Percentiles rank a stretch among this genome's conserved stretches.
These are phyloP conservation scores for Flexamia atlantica DNA, from an alignment of 2,888 invertebrate species.

Conservation along the genomic window DNA sequence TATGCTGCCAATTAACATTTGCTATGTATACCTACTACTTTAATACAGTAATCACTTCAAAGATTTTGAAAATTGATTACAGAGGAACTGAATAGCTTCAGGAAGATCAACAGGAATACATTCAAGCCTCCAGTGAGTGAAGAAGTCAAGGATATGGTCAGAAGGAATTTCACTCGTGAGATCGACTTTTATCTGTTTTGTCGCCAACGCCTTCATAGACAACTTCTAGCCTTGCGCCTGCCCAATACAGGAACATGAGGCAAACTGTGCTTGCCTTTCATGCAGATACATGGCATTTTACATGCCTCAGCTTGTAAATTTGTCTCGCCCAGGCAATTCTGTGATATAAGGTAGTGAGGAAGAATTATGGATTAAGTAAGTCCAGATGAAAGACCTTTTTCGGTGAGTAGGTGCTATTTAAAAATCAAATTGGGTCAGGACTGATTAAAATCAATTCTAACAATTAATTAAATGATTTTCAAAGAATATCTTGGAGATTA, in stretches of 20 bases:
- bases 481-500: not conserved
- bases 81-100: constrained; percentile 87
- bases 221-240: constrained; percentile 85
- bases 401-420: not conserved
- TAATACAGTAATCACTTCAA: not conserved
- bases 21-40: no score
- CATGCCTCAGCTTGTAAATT: constrained; percentile 9
- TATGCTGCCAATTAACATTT: no score
- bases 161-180: constrained; percentile 91
- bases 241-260: constrained; percentile 73
- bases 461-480: not conserved
- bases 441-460: not conserved
- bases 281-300: not conserved
- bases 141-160: constrained; percentile 89
- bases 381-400: not conserved
- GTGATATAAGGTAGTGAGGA: constrained; percentile 33
- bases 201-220: constrained; percentile 89
- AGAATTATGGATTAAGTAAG: not conserved
- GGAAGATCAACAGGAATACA: constrained; percentile 89
- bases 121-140: constrained; percentile 94
- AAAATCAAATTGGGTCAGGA: not conserved
- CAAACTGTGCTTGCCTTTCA: not conserved
- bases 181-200: constrained; percentile 96
- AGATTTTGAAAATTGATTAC: constrained; percentile 66
- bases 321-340: constrained; percentile 44